phyloP scores from a whole-genome alignment of 2,113 vertebrate genomes.

The Lasiurus borealis region DNA sequence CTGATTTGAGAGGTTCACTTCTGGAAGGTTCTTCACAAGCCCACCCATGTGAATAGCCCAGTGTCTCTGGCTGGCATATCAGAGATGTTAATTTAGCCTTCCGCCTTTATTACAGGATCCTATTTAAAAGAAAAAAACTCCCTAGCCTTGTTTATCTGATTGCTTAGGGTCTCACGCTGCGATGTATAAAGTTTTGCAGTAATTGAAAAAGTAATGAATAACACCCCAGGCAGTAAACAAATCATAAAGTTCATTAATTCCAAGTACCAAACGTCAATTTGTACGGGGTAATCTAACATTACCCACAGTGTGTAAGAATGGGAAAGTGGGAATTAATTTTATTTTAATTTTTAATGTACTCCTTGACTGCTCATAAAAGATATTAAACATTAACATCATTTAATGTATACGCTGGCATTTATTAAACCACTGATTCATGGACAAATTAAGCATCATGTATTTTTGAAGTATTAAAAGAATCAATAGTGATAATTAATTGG shows the following conservation, averaged over 20 bases:
- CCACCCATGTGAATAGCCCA: background rate
- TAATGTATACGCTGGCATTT: slow-evolving; percentile 65
- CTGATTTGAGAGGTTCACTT: slow-evolving; percentile 18
- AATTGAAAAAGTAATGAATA: slow-evolving; percentile 80
- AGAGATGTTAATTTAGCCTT: slow-evolving; percentile 57
- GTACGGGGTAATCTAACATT: slow-evolving; percentile 71
- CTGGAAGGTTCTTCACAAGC: background rate
- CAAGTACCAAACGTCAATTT: slow-evolving; percentile 68
- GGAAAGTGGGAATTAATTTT: slow-evolving; percentile 67
- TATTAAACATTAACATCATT: slow-evolving; percentile 57
- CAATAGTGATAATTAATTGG: slow-evolving; percentile 60
- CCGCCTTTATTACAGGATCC: slow-evolving; percentile 70
- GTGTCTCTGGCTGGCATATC: background rate
- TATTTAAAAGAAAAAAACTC: slow-evolving; percentile 78
- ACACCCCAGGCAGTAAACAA: slow-evolving; percentile 76
- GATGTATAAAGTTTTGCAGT: slow-evolving; percentile 62
- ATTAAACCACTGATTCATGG: slow-evolving; percentile 64
- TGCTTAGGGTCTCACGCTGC: slow-evolving; percentile 63
- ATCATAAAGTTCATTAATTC: slow-evolving; percentile 78
- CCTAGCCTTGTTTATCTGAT: slow-evolving; percentile 55
- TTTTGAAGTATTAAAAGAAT: slow-evolving; percentile 75
- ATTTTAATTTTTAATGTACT: slow-evolving; percentile 77
- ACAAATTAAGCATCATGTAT: slow-evolving; percentile 58
- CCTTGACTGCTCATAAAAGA: slow-evolving; percentile 69
- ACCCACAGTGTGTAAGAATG: slow-evolving; percentile 31